Percentiles rank a stretch among this genome's conserved stretches.
Evolutionary conservation across 2,797 vertebrate species (phyloP).

Genomic region (Mormyrus hasselquistii): DNA sequence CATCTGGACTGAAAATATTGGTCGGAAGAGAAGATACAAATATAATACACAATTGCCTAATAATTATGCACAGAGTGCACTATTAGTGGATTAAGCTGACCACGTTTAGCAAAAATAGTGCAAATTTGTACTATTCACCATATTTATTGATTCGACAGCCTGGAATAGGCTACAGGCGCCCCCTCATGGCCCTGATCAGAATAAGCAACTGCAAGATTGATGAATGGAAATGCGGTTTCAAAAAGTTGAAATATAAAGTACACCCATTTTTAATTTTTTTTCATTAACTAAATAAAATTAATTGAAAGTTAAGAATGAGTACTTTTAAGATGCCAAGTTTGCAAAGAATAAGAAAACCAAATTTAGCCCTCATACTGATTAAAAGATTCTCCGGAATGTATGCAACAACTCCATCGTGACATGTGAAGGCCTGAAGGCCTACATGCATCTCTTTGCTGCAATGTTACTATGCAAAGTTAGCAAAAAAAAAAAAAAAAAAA

Average conservation of each 20-base stretch:
- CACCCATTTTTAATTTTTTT: neutral
- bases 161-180: neutral
- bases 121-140: neutral
- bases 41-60: neutral
- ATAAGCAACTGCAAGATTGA: neutral
- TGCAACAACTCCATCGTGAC: neutral
- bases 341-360: neutral
- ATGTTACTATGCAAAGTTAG: neutral
- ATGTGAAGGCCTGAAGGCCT: neutral
- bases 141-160: neutral
- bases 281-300: neutral
- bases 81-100: neutral
- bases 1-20: neutral
- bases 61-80: neutral
- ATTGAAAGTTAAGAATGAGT: neutral
- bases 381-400: neutral
- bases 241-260: neutral
- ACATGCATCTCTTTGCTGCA: neutral
- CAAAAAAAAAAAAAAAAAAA: neutral
- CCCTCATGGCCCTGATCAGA: neutral
- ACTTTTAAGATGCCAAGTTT: neutral
- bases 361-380: neutral
- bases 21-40: neutral
- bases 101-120: neutral
- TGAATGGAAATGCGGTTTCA: neutral